Percentiles rank a stretch among this genome's conserved stretches.
These are phyloP conservation scores for Desmodus rotundus DNA, from an alignment of 2,113 vertebrate species.

Conservation along the genomic window DNA sequence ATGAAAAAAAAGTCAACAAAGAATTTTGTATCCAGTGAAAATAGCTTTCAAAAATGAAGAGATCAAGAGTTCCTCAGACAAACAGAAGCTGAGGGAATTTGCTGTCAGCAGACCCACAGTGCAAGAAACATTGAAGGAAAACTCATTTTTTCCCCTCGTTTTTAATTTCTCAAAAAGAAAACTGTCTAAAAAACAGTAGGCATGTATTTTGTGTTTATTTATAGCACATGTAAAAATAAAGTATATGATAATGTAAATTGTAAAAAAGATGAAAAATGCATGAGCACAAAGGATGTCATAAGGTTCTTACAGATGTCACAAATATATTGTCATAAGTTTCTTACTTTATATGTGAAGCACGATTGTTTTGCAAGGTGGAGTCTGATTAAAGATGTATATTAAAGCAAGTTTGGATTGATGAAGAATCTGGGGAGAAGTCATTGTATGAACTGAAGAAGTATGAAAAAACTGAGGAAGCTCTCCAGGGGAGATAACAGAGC, in stretches of 20 bases:
- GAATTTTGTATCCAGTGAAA: not conserved
- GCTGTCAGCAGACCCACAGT: not conserved
- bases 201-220: not conserved
- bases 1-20: not conserved
- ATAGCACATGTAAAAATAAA: not conserved
- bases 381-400: not conserved
- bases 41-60: not conserved
- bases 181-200: not conserved
- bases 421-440: not conserved
- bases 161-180: conserved; percentile 13
- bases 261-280: not conserved
- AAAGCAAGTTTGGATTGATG: not conserved
- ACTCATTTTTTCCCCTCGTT: not conserved
- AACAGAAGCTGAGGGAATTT: not conserved
- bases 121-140: not conserved
- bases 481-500: not conserved
- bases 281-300: not conserved
- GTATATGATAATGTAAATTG: not conserved
- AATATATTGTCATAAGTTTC: too few relatives aligned
- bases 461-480: too few relatives aligned
- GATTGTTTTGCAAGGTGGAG: not conserved
- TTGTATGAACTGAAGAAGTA: not conserved
- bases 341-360: not conserved
- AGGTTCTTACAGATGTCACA: too few relatives aligned
- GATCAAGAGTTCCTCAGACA: not conserved